These are phyloP conservation scores for Limosa lapponica DNA, from an alignment of 2,797 vertebrate species.

Conservation along the genomic window DNA sequence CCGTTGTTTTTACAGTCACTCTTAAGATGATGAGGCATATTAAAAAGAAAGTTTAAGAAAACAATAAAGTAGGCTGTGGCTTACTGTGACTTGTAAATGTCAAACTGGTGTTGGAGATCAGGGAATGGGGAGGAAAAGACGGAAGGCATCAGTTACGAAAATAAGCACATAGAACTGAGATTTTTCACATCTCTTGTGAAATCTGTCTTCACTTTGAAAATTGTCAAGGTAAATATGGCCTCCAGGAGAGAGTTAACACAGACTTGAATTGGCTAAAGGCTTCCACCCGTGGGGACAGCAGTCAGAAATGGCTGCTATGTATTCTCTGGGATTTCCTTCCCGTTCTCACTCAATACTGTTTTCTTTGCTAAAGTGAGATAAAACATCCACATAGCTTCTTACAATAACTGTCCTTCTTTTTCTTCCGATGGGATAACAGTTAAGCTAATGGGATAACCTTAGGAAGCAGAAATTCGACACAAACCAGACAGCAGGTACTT, in stretches of 20 bases:
- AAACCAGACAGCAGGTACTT: not conserved
- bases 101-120: not conserved
- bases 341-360: not conserved
- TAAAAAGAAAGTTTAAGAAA: not conserved
- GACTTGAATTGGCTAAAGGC: not conserved
- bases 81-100: not conserved
- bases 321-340: not conserved
- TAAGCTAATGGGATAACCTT: conserved; percentile 42
- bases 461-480: not conserved
- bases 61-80: not conserved
- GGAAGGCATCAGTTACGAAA: not conserved
- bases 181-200: not conserved
- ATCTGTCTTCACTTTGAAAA: not conserved
- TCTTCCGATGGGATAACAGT: not conserved
- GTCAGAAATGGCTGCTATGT: not conserved
- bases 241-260: not conserved
- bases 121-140: not conserved
- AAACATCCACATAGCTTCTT: not conserved
- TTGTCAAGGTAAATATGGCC: not conserved
- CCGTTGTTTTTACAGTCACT: not conserved
- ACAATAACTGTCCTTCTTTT: not conserved
- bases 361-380: not conserved
- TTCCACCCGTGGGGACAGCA: not conserved
- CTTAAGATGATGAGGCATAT: not conserved
- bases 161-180: not conserved